Evolutionary conservation across 1,140 invertebrate genomes (phyloP).

Genomic region (Littorina saxatilis): DNA sequence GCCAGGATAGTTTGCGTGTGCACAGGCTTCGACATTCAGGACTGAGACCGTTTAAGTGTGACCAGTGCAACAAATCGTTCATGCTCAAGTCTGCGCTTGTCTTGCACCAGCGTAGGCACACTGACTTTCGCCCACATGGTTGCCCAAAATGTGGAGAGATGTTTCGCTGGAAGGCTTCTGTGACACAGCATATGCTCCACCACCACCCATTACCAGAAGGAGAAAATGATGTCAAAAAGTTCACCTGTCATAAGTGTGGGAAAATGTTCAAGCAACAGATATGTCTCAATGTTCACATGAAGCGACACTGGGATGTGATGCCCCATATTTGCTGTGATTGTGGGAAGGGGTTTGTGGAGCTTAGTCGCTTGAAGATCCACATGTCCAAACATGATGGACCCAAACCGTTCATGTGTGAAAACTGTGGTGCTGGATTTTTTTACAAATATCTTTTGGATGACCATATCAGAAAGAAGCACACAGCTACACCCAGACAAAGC

Average conservation of each 20-base stretch:
- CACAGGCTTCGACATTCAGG: background rate
- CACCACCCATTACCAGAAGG: background rate
- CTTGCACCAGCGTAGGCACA: background rate
- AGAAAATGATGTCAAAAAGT: background rate
- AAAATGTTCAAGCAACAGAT: conserved; percentile 1
- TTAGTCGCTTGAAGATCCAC: background rate
- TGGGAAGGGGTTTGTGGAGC: background rate
- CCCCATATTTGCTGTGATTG: background rate
- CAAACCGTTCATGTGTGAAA: background rate
- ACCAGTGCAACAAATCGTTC: background rate
- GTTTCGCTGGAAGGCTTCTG: background rate
- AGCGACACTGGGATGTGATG: background rate
- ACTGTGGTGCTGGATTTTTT: background rate
- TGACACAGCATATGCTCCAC: background rate
- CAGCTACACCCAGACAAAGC: background rate
- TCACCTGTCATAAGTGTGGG: conserved; percentile 1
- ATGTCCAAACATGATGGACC: background rate
- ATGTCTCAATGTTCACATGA: background rate
- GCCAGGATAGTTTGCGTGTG: background rate
- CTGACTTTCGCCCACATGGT: background rate
- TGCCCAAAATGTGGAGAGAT: background rate
- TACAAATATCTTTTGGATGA: background rate
- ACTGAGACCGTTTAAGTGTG: background rate
- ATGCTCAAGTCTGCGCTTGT: background rate
- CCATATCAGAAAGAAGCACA: background rate